Percentiles rank a stretch among this genome's conserved stretches.
phyloP scores from a whole-genome alignment of 2,888 invertebrate genomes.

The Harmothoe impar region DNA sequence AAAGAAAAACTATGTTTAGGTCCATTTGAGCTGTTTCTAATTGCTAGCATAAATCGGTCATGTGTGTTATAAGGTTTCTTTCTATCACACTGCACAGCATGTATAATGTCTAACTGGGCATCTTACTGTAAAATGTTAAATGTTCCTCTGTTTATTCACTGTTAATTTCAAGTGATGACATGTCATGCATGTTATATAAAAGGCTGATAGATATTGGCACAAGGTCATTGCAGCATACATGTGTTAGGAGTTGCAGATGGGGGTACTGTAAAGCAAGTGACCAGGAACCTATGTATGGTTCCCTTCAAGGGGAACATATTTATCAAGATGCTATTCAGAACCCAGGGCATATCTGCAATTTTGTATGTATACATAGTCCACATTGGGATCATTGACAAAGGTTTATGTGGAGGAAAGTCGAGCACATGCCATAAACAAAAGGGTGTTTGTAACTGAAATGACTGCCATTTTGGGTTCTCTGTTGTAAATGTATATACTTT shows the following conservation, averaged over 20 bases:
- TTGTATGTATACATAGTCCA: background rate
- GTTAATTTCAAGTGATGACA: too few relatives aligned
- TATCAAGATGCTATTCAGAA: constrained; percentile 8
- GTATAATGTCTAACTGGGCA: too few relatives aligned
- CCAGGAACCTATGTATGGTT: background rate
- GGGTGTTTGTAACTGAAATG: background rate
- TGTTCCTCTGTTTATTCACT: too few relatives aligned
- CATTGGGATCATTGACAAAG: background rate
- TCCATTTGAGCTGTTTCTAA: too few relatives aligned
- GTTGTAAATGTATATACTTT: constrained; percentile 9
- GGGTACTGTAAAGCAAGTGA: background rate
- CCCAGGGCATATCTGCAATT: background rate
- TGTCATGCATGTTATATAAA: too few relatives aligned
- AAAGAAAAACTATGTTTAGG: too few relatives aligned
- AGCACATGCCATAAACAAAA: background rate
- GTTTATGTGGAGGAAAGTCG: background rate
- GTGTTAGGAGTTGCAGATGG: background rate
- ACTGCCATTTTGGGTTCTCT: background rate
- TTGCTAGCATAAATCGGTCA: too few relatives aligned
- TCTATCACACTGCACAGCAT: too few relatives aligned
- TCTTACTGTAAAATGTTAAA: too few relatives aligned
- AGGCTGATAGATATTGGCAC: too few relatives aligned
- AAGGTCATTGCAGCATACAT: background rate
- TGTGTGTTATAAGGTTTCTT: too few relatives aligned
- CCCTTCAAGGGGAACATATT: background rate